phyloP scores from a whole-genome alignment of 1,140 invertebrate species.

The Cotesia typhae region DNA sequence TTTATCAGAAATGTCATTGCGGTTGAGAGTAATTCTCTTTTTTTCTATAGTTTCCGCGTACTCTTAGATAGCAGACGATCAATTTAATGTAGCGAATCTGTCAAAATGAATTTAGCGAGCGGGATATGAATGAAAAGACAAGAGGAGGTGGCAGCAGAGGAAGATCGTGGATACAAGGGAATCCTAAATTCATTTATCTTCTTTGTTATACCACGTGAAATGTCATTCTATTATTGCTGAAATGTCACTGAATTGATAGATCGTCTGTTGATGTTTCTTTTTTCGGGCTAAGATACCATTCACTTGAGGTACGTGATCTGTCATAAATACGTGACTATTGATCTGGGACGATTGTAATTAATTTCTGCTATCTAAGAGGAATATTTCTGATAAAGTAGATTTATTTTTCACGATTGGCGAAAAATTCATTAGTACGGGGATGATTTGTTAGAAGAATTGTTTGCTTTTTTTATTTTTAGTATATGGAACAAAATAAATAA shows the following conservation, averaged over 20 bases:
- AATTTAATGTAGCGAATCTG: constrained; percentile 67
- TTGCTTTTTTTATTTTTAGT: too few relatives aligned
- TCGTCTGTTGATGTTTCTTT: constrained; percentile 36
- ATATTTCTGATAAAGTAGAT: too few relatives aligned
- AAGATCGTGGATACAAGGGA: constrained; percentile 14
- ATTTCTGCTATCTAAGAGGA: constrained; percentile 23
- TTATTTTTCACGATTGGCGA: too few relatives aligned
- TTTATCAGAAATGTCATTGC: background rate
- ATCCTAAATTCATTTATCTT: constrained; percentile 60
- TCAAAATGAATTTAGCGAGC: constrained; percentile 65
- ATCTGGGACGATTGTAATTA: constrained; percentile 44
- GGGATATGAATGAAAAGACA: constrained; percentile 25
- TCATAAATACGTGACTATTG: constrained; percentile 38
- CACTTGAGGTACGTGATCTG: too few relatives aligned
- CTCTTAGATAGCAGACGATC: constrained; percentile 54
- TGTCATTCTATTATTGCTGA: constrained; percentile 64
- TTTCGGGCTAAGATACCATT: constrained; percentile 1
- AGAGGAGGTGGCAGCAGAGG: constrained; percentile 33
- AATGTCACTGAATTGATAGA: constrained; percentile 33
- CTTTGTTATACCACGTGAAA: constrained; percentile 61
- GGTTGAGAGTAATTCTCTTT: background rate
- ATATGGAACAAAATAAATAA: too few relatives aligned
- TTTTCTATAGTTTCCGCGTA: background rate
- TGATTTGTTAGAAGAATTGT: too few relatives aligned
- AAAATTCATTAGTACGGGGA: too few relatives aligned